These are phyloP conservation scores for Galerucella nymphaeae DNA, from an alignment of 2,888 invertebrate species.

Conservation along the genomic window DNA sequence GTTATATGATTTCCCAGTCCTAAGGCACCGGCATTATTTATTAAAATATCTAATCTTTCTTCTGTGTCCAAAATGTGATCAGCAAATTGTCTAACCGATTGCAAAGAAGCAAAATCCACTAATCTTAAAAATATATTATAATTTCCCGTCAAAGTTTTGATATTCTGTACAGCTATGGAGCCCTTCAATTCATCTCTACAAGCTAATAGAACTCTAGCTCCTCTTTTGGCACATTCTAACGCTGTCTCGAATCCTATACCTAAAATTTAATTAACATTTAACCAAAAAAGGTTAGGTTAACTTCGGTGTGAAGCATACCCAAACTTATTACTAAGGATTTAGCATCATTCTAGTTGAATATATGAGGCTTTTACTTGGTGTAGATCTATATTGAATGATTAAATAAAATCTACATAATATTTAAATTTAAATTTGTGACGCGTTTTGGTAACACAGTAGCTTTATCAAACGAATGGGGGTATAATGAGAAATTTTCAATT, in stretches of 20 bases:
- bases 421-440: no score
- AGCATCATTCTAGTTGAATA: no score
- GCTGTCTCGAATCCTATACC: conserved; percentile 65
- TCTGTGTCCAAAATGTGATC: conserved; percentile 68
- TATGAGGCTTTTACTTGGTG: no score
- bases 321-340: no score
- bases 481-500: no score
- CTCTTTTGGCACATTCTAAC: conserved; percentile 64
- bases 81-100: conserved; percentile 71
- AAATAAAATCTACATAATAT: no score
- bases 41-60: conserved; percentile 70
- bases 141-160: conserved; percentile 57
- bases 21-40: conserved; percentile 76
- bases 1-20: conserved; percentile 65
- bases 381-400: no score
- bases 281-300: no score
- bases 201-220: conserved; percentile 68
- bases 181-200: conserved; percentile 62
- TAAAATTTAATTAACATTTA: no score
- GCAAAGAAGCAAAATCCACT: conserved; percentile 68
- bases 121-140: conserved; percentile 60
- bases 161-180: conserved; percentile 52
- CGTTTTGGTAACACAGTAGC: no score
- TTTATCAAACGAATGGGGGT: no score
- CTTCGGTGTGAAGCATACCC: no score